These are phyloP conservation scores for Galago senegalensis DNA, from an alignment of 2,797 vertebrate species.

Conservation along the genomic window DNA sequence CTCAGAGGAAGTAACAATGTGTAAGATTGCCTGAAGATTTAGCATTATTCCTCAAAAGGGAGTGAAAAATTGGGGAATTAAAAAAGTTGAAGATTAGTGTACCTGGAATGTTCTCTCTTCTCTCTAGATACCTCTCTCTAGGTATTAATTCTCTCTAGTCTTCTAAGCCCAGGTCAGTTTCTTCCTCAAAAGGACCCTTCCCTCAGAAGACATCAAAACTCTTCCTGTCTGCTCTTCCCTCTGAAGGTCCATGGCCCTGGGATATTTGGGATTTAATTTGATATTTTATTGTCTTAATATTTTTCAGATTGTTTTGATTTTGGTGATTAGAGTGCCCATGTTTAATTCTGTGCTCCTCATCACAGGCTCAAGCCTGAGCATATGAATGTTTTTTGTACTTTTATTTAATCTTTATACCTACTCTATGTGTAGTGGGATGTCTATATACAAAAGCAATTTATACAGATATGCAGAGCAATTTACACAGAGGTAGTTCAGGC, in stretches of 20 bases:
- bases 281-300: not conserved
- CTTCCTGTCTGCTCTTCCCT: not conserved
- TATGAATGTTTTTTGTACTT: not conserved
- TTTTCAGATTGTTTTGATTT: constrained; percentile 14
- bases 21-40: not conserved
- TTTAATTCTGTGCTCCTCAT: not conserved
- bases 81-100: not conserved
- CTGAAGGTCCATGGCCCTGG: not conserved
- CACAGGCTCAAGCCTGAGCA: not conserved
- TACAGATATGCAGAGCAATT: not conserved
- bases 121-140: not conserved
- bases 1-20: not conserved
- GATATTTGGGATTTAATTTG: not conserved
- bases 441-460: not conserved
- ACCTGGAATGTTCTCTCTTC: not conserved
- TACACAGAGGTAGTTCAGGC: not conserved
- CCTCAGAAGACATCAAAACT: not conserved
- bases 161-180: not conserved
- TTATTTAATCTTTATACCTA: not conserved
- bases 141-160: not conserved
- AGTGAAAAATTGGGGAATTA: not conserved
- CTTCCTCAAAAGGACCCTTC: not conserved
- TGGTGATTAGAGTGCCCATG: not conserved
- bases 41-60: not conserved
- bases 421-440: not conserved